A percentile compares a stretch with the other conserved stretches of the same genome.
phyloP scores from a whole-genome alignment of 2,797 vertebrate genomes.

The Lepus townsendii region DNA sequence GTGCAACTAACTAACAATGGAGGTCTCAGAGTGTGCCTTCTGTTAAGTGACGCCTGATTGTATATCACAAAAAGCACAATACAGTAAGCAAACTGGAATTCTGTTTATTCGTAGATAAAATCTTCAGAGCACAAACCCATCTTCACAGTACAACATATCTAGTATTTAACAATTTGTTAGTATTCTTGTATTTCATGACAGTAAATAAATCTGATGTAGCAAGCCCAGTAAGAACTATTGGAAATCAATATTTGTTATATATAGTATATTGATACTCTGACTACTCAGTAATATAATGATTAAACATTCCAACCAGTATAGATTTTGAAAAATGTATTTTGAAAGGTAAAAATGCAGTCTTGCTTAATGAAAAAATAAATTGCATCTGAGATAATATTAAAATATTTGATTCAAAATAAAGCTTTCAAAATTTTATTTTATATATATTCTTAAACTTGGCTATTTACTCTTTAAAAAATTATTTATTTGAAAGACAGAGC shows the following conservation, averaged over 20 bases:
- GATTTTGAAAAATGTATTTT: conserved; percentile 35
- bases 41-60: neutral
- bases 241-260: neutral
- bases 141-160: neutral
- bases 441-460: too few species aligned
- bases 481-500: too few species aligned
- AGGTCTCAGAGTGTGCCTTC: neutral
- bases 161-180: neutral
- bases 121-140: neutral
- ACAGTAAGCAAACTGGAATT: neutral
- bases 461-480: too few species aligned
- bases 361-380: neutral
- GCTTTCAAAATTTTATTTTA: neutral
- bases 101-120: neutral
- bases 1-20: neutral
- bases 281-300: neutral
- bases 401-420: conserved; percentile 10
- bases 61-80: neutral
- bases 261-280: neutral
- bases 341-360: conserved; percentile 4
- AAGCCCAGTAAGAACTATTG: conserved; percentile 5
- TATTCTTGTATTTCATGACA: conserved; percentile 10
- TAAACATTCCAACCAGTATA: conserved; percentile 1
- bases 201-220: conserved; percentile 34
- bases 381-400: neutral